phyloP scores from a whole-genome alignment of 2,113 vertebrate genomes.

The Petaurus breviceps region DNA sequence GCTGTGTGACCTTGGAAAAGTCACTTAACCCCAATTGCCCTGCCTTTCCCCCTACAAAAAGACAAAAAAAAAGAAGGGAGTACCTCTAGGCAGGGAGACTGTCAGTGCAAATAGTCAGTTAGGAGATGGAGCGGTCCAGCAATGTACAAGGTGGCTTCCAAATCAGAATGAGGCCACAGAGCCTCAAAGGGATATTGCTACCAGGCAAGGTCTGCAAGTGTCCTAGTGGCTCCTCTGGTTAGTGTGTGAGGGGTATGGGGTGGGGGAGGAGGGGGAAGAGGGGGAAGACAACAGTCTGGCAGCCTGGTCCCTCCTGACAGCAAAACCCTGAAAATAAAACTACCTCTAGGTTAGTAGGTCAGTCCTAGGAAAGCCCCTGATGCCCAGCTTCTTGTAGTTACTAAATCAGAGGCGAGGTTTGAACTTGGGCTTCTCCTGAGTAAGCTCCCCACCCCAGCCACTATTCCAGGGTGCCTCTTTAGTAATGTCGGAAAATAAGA shows the following conservation, averaged over 20 bases:
- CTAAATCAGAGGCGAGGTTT: neutral
- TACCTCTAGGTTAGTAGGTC: neutral
- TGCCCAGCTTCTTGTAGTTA: neutral
- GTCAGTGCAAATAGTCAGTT: neutral
- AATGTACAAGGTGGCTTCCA: neutral
- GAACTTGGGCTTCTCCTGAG: neutral
- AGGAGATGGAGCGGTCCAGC: neutral
- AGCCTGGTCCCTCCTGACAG: neutral
- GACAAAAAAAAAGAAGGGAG: too few species aligned
- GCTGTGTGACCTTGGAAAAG: too few species aligned
- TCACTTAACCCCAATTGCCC: too few species aligned
- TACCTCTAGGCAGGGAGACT: neutral
- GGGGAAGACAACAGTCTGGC: neutral
- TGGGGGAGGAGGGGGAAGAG: neutral
- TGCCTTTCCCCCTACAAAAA: too few species aligned
- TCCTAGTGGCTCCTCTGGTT: neutral
- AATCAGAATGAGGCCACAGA: neutral
- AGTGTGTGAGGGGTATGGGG: neutral
- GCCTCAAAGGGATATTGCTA: neutral
- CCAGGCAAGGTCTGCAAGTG: neutral
- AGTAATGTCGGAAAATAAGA: neutral
- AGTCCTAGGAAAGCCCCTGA: neutral
- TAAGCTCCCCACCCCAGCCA: neutral
- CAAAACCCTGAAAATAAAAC: neutral
- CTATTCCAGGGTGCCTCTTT: neutral